Evolutionary conservation across 2,888 invertebrate species (phyloP), one percentile per base, ranked within the genome.

Genomic region (Hyalella azteca): DNA sequence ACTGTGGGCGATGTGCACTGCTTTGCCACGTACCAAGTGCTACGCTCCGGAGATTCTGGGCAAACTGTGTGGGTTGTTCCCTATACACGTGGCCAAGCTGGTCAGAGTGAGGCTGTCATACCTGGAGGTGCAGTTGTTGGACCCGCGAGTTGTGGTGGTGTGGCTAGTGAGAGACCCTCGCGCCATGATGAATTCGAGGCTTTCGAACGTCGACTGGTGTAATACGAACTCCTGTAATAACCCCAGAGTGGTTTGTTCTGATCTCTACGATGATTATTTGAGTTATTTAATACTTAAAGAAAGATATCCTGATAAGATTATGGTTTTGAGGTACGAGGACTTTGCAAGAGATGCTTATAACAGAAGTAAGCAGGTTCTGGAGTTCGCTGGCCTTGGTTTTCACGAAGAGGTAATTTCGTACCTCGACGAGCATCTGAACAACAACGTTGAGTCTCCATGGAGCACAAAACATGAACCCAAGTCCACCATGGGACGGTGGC

Each of bases 21-120:
- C 85, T 95, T 96, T 88, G 90, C 93, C 80, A 89, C 94, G 81
- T 86, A 94, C 50, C 88, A 91, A 78, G 93, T 94, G 88, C 88
- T 95, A 84, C 95, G 93, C 88, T 94, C 94, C 0, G 93, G 94
- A 79, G 60, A 83, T 78, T 79, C 79, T 86, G 76, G 82, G 82
- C 26, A 80, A 82, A n/a, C 82, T 85, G 22, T 86, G 86, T 76
- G 81, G 83, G 7, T 81, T 82, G 49, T 85, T 85, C 73, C 85
- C 86, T 9, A 79, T 86, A 26, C 85, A 85, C 77, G 84, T 85
- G 26, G 85, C 85, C 79, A 86, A 86, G 81, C 82, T 86, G 39
- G 86, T 86, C 41, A 79, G 86, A 36, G 83, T 86, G 66, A 80
- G 85, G 19, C 81, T 86, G 49, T 79, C 82, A 39, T 81, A 85